These are phyloP conservation scores for Nettapus auritus DNA, from an alignment of 2,113 vertebrate species.

Conservation along the genomic window DNA sequence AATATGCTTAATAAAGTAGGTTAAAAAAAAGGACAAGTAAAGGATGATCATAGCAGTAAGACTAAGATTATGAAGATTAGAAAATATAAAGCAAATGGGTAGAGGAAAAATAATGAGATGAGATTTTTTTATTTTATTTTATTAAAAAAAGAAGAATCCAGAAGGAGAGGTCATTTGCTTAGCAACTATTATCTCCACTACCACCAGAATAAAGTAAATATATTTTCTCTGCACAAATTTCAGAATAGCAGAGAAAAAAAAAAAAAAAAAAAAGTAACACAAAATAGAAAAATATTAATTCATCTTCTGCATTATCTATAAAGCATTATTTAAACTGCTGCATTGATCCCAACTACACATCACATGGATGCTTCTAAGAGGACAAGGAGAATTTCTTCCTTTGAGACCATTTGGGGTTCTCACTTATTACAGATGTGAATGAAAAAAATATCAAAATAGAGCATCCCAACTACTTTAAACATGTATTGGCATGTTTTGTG, in stretches of 20 bases:
- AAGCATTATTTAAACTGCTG: neutral
- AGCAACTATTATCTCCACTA: neutral
- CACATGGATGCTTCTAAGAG: neutral
- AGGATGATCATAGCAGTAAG: neutral
- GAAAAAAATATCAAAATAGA: neutral
- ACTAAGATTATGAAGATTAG: neutral
- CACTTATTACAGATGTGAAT: neutral
- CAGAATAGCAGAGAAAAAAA: neutral
- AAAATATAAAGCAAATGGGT: neutral
- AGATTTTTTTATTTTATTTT: too few relatives aligned
- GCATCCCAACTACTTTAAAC: neutral
- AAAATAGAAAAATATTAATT: neutral
- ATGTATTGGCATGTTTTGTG: fast-evolving
- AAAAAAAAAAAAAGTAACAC: neutral
- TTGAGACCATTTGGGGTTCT: neutral
- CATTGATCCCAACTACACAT: neutral
- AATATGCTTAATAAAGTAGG: neutral
- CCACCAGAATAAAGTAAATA: neutral
- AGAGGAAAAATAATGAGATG: neutral
- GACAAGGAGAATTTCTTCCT: neutral
- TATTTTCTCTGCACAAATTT: neutral
- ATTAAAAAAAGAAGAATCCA: neutral
- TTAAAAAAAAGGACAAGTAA: neutral
- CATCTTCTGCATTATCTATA: neutral
- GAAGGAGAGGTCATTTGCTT: neutral